These are phyloP conservation scores for Drosophila seguyi DNA, from an alignment of 1,140 invertebrate genomes.

Conservation along the genomic window DNA sequence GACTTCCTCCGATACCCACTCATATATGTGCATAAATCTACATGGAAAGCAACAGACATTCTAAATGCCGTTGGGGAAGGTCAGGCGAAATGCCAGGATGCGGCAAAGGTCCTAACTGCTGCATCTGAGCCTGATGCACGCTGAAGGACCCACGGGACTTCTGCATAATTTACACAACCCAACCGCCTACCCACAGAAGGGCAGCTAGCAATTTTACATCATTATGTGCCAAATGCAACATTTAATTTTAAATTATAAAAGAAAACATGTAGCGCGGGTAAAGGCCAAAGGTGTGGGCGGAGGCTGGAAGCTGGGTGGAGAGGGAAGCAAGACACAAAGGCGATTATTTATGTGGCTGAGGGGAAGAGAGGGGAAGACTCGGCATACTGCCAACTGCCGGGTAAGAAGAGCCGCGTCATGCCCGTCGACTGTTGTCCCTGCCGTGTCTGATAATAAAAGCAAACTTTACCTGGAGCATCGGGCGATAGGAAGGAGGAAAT, in stretches of 20 bases:
- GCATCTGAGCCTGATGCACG: constrained; percentile 31
- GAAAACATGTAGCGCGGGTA: constrained; percentile 56
- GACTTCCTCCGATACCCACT: constrained; percentile 4
- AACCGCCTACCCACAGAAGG: constrained; percentile 2
- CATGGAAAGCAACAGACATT: constrained; percentile 29
- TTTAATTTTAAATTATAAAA: constrained; percentile 82
- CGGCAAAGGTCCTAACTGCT: constrained; percentile 9
- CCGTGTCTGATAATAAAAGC: constrained; percentile 72
- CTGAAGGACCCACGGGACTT: constrained; percentile 26
- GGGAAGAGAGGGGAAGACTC: constrained; percentile 6
- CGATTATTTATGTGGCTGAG: constrained; percentile 71
- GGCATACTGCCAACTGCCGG: constrained; percentile 45
- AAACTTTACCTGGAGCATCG: constrained; percentile 59
- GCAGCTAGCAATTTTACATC: constrained; percentile 72
- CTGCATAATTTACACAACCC: constrained; percentile 67
- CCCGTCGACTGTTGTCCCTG: constrained; percentile 55
- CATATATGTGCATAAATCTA: constrained; percentile 25
- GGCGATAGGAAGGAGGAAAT: constrained; percentile 1
- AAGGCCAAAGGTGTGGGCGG: neutral
- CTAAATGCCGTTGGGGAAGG: constrained; percentile 67
- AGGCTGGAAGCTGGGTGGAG: neutral
- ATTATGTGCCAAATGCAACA: constrained; percentile 82
- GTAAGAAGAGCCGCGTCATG: constrained; percentile 33
- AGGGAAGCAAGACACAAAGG: constrained; percentile 57
- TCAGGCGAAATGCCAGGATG: constrained; percentile 41